phyloP scores from a whole-genome alignment of 2,888 invertebrate species.

The Periphyllus acericola region DNA sequence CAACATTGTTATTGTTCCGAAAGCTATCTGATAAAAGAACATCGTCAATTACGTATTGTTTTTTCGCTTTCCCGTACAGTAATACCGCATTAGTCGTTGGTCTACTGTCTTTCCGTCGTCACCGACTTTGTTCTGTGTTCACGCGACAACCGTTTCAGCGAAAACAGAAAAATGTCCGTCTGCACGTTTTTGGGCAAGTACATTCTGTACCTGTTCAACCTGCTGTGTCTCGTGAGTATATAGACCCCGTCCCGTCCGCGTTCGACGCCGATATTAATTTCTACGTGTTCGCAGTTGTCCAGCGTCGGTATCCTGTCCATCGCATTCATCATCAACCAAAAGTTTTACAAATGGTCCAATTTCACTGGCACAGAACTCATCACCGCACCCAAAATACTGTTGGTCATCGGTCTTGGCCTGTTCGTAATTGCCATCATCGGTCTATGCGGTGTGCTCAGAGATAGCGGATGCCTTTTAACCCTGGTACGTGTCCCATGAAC shows the following conservation, averaged over 20 bases:
- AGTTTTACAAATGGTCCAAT: conserved; percentile 39
- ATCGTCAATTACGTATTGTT: background rate
- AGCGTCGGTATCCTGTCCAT: conserved; percentile 23
- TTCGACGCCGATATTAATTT: background rate
- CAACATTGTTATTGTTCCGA: background rate
- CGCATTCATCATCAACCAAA: conserved; percentile 19
- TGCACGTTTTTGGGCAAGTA: conserved; percentile 55
- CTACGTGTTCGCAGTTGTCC: background rate
- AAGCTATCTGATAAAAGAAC: background rate
- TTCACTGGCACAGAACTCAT: background rate
- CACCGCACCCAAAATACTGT: conserved; percentile 42
- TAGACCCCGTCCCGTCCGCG: background rate
- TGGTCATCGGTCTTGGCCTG: conserved; percentile 22
- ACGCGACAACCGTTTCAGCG: background rate
- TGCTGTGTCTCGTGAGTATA: conserved; percentile 46
- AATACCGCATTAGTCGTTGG: background rate
- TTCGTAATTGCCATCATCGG: conserved; percentile 29
- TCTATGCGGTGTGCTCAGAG: conserved; percentile 41
- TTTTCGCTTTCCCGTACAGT: no score
- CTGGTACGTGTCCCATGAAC: conserved; percentile 3
- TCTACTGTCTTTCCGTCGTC: background rate
- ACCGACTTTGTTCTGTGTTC: background rate
- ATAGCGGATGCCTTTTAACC: conserved; percentile 44
- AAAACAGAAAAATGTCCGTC: conserved; percentile 17
- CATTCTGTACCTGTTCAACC: conserved; percentile 54